These are phyloP conservation scores for Hippocampus barbouri DNA, from an alignment of 2,113 vertebrate species.

Conservation along the genomic window DNA sequence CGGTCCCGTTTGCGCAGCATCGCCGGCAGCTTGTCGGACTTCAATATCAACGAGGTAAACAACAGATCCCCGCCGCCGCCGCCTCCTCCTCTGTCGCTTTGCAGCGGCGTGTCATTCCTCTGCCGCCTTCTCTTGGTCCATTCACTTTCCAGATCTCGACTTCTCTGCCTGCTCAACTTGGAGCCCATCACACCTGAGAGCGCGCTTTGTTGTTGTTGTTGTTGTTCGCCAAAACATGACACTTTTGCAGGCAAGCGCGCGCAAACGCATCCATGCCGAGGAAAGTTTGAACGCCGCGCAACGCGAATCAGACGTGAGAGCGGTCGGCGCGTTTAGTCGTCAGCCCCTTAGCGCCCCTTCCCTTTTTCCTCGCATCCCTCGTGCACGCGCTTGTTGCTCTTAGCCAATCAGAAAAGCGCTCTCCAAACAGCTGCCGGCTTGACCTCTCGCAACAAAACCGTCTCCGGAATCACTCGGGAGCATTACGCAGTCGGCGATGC, in stretches of 20 bases:
- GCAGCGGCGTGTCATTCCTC: constrained; percentile 34
- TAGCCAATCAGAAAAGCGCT: constrained; percentile 10
- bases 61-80: constrained; percentile 54
- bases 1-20: constrained; percentile 72
- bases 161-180: constrained; percentile 79
- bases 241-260: constrained; percentile 21
- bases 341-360: not conserved
- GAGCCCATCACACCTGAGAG: constrained; percentile 74
- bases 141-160: constrained; percentile 71
- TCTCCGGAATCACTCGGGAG: not conserved
- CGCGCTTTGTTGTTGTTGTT: constrained; percentile 21
- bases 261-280: not conserved
- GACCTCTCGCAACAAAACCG: not conserved
- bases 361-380: not conserved
- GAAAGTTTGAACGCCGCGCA: constrained; percentile 40
- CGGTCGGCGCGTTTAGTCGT: not conserved
- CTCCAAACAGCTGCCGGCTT: not conserved
- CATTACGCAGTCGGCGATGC: not conserved
- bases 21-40: constrained; percentile 74
- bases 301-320: no score
- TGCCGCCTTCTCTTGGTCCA: constrained; percentile 47
- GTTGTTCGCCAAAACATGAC: constrained; percentile 42
- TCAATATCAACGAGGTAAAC: constrained; percentile 73
- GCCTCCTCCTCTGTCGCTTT: constrained; percentile 52
- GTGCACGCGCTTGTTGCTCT: constrained; percentile 4